Evolutionary conservation across 2,113 vertebrate genomes (phyloP).

Genomic region (Pogona vitticeps): DNA sequence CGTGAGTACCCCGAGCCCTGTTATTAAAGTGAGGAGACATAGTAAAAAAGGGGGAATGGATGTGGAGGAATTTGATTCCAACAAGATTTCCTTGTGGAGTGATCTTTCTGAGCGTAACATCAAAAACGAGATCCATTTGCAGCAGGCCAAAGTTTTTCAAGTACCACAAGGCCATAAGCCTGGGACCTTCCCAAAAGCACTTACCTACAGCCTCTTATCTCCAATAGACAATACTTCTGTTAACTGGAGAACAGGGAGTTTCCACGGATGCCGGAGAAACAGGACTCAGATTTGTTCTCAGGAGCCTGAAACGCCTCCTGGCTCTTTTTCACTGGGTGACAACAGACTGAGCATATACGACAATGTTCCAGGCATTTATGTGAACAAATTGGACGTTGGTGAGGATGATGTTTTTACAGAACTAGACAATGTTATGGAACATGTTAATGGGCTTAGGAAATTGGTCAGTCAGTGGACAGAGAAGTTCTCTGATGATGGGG

Average conservation of each 20-base stretch:
- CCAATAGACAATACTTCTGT: slow-evolving; percentile 72
- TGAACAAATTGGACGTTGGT: slow-evolving; percentile 19
- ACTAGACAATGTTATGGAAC: slow-evolving; percentile 82
- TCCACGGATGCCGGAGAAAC: slow-evolving; percentile 79
- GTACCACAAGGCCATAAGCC: slow-evolving; percentile 86
- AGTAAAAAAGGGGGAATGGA: slow-evolving; percentile 33
- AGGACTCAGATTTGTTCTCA: slow-evolving; percentile 55
- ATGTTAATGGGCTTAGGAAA: slow-evolving; percentile 81
- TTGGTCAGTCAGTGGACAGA: slow-evolving; percentile 83
- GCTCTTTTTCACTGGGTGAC: slow-evolving; percentile 38
- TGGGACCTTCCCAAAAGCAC: slow-evolving; percentile 85
- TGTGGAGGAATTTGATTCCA: slow-evolving; percentile 47
- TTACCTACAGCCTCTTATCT: slow-evolving; percentile 70
- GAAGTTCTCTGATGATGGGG: slow-evolving; percentile 77
- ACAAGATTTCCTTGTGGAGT: slow-evolving; percentile 52
- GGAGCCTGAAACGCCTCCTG: slow-evolving; percentile 53
- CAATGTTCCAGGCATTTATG: slow-evolving; percentile 77
- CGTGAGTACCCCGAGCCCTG: slow-evolving; percentile 74
- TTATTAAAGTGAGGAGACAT: slow-evolving; percentile 52
- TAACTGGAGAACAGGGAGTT: slow-evolving; percentile 88
- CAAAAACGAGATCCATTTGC: slow-evolving; percentile 62
- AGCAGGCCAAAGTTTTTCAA: slow-evolving; percentile 75
- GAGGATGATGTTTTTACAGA: slow-evolving; percentile 84
- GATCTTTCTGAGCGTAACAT: slow-evolving; percentile 55
- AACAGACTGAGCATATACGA: slow-evolving; percentile 86